Evolutionary conservation across 2,888 invertebrate species (phyloP).

Genomic region (Cerastis rubricosa): DNA sequence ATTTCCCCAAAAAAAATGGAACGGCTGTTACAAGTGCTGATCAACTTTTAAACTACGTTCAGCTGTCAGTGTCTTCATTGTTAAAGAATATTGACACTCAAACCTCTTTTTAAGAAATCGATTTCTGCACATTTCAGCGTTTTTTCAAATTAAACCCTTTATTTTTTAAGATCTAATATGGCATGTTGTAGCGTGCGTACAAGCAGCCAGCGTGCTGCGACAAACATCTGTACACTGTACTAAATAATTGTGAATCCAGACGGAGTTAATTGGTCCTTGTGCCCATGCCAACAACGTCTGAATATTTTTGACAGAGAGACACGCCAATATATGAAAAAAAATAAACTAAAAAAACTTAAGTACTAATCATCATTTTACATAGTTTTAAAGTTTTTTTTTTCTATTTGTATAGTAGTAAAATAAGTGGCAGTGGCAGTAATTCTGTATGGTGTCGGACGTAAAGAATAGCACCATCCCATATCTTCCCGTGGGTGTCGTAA

Average conservation of each 20-base stretch:
- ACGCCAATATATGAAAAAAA: background rate
- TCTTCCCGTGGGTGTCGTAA: no score
- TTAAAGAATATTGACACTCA: background rate
- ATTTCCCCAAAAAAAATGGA: background rate
- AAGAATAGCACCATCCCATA: no score
- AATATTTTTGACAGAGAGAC: slow-evolving; percentile 31
- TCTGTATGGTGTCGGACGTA: no score
- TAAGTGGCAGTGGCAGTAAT: no score
- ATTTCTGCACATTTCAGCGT: no score
- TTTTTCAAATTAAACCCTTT: background rate
- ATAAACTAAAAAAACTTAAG: background rate
- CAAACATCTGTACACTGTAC: slow-evolving; percentile 62
- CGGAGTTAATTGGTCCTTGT: slow-evolving; percentile 65
- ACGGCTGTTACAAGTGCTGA: background rate
- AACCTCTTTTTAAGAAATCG: background rate
- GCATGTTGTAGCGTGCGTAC: background rate
- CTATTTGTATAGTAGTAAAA: background rate
- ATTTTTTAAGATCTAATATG: background rate
- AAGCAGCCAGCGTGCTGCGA: slow-evolving; percentile 6
- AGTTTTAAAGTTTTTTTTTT: background rate
- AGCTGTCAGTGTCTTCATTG: background rate
- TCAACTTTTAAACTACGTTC: background rate
- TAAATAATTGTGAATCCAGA: slow-evolving; percentile 71
- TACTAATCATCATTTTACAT: background rate
- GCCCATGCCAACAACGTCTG: slow-evolving; percentile 27